Evolutionary conservation across 1,140 invertebrate species (phyloP), one percentile per base, ranked within the genome.

Genomic region (Eufriesea mexicana): DNA sequence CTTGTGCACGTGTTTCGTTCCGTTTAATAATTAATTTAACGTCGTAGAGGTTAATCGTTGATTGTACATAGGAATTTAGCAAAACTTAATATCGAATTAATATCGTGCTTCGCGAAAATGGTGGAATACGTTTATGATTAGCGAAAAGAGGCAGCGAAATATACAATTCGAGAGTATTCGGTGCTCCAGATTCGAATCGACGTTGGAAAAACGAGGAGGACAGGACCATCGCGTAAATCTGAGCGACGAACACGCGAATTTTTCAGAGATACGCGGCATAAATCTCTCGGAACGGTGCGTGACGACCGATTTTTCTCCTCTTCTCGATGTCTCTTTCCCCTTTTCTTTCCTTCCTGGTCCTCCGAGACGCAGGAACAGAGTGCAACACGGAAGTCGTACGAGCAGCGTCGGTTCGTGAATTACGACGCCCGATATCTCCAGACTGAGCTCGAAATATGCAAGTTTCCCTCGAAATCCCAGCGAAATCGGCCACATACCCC

Each of bases 321-420:
- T 67, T n/a, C 20, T 74, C 5, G 28, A 7, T 47, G 42, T 64
- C n/a, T 14, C 12, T 18, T 20, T 14, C 9, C 7, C 6, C 5
- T 12, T 9, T 45, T 9, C 18, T 7, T 7, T 6, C 2, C 23
- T 42, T 10, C 18, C 35, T 35, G 1, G n/a, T 28, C 18, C 2
- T 18, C 20, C 18, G 18, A 28, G 18, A 16, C 18, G 35, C 71
- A 28, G 47, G 49, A 47, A 62, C 20, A 49, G 16, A 71, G 28
- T 35, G 25, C 54, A 16, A 75, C 28, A 57, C 57, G 49, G 68
- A 57, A 78, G 78, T 79, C 42, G 68, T 18, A 45, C 49, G 76
- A 54, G 55, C 47, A 71, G n/a, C 23, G 78, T 73, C 78, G 62
- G 28, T 62, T n/a, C 16, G 45, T 79, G 70, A 79, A 73, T 79